Conservation (phyloP, 2,797 vertebrate species). For the Enteromius radiatus region DNA sequence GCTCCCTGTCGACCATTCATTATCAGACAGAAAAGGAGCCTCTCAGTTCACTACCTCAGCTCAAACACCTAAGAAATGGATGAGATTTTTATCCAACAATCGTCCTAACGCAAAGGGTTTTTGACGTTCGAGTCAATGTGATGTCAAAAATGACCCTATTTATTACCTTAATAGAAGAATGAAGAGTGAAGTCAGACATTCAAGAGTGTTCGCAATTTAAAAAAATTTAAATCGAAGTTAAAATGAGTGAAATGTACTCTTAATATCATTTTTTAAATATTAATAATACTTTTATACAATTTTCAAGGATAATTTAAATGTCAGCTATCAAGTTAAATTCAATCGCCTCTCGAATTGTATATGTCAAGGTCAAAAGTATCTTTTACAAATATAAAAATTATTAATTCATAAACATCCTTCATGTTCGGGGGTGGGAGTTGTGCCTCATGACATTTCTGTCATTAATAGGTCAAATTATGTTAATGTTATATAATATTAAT, state of each 20-base stretch:
- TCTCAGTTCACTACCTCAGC: slow-evolving; percentile 9
- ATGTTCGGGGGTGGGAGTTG: background rate
- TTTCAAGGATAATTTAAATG: background rate
- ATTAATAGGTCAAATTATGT: background rate
- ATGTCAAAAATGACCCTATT: background rate
- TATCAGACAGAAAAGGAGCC: slow-evolving; percentile 34
- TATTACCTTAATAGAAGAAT: background rate
- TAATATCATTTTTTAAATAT: background rate
- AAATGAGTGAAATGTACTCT: background rate
- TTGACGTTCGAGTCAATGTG: background rate
- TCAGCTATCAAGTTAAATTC: background rate
- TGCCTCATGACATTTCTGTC: background rate
- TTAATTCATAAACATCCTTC: background rate
- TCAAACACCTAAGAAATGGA: slow-evolving; percentile 8
- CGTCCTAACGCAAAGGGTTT: background rate
- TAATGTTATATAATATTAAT: background rate
- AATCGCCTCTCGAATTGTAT: background rate
- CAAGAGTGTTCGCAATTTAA: background rate
- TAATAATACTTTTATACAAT: background rate
- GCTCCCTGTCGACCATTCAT: slow-evolving; percentile 19
- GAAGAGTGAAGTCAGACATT: background rate
- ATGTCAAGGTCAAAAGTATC: background rate
- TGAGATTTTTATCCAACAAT: background rate
- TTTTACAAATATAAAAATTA: background rate
- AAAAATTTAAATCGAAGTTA: background rate